phyloP scores from a whole-genome alignment of 2,888 invertebrate species.

The Drosophila mulleri region DNA sequence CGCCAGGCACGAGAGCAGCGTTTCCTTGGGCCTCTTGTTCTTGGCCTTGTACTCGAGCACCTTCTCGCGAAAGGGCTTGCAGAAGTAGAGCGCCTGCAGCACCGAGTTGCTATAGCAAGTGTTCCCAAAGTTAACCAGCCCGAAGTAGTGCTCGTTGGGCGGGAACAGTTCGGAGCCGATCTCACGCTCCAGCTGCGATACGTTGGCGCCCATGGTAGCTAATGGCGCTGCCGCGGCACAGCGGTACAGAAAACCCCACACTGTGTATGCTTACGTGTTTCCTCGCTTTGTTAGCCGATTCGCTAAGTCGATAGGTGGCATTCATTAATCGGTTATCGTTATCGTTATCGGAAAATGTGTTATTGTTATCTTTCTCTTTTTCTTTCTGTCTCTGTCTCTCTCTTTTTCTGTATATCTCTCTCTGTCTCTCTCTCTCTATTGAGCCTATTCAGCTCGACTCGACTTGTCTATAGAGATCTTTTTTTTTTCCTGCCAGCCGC shows the following conservation, averaged over 20 bases:
- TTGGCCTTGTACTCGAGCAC: slow-evolving; percentile 99
- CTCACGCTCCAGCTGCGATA: slow-evolving; percentile 99
- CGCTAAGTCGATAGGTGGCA: slow-evolving; percentile 4
- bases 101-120: slow-evolving; percentile 99
- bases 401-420: not conserved
- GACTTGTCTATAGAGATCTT: slow-evolving; percentile 41
- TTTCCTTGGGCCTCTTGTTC: slow-evolving; percentile 98
- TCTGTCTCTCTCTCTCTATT: not conserved
- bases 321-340: slow-evolving; percentile 23
- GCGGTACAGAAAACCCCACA: slow-evolving; percentile 67
- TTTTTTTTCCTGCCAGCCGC: slow-evolving; percentile 51
- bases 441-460: slow-evolving; percentile 2
- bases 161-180: slow-evolving; percentile 99
- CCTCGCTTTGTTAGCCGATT: slow-evolving; percentile 24
- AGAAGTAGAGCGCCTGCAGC: slow-evolving; percentile 99
- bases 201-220: slow-evolving; percentile 94
- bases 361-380: not conserved
- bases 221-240: slow-evolving; percentile 72
- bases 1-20: slow-evolving; percentile 97
- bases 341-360: slow-evolving; percentile 30
- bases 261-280: slow-evolving; percentile 52
- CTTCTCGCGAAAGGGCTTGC: slow-evolving; percentile 99
- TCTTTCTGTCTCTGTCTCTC: not conserved
- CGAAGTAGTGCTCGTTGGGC: slow-evolving; percentile 99
- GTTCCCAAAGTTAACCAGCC: slow-evolving; percentile 99